phyloP scores from a whole-genome alignment of 2,113 vertebrate species.

The Campylorhamphus procurvoides region DNA sequence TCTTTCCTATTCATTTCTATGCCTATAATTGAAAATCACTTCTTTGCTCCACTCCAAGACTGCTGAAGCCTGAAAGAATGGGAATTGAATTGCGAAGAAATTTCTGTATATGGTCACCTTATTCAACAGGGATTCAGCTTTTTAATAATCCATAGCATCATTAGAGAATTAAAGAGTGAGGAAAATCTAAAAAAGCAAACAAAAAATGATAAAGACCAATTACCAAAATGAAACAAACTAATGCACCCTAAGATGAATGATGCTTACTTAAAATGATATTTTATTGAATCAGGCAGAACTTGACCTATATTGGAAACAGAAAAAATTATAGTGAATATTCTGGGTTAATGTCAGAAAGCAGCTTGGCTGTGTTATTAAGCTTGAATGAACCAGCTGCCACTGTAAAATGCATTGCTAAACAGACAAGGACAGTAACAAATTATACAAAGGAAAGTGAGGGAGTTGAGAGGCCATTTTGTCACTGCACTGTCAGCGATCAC shows the following conservation, averaged over 20 bases:
- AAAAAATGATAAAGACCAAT: constrained; percentile 16
- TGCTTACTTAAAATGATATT: constrained; percentile 25
- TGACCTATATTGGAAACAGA: constrained; percentile 44
- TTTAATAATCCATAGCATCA: neutral
- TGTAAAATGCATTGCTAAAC: neutral
- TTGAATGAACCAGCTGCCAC: constrained; percentile 5
- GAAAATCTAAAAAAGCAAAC: constrained; percentile 28
- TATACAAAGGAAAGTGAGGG: neutral
- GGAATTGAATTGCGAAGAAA: neutral
- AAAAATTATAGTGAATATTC: constrained; percentile 48
- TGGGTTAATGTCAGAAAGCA: constrained; percentile 44
- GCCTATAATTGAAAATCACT: neutral
- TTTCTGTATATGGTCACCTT: neutral
- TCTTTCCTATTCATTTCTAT: neutral
- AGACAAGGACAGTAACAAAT: constrained; percentile 34
- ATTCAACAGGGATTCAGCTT: neutral
- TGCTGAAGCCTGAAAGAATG: neutral
- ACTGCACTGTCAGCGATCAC: neutral
- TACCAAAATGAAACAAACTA: constrained; percentile 43
- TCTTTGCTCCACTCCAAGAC: neutral
- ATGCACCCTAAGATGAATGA: constrained; percentile 44
- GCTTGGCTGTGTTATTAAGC: constrained; percentile 38
- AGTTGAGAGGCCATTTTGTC: neutral
- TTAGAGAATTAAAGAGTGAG: neutral
- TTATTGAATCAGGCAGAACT: constrained; percentile 43